Conservation (phyloP, 2,113 vertebrate species). For the Apodemus sylvaticus region DNA sequence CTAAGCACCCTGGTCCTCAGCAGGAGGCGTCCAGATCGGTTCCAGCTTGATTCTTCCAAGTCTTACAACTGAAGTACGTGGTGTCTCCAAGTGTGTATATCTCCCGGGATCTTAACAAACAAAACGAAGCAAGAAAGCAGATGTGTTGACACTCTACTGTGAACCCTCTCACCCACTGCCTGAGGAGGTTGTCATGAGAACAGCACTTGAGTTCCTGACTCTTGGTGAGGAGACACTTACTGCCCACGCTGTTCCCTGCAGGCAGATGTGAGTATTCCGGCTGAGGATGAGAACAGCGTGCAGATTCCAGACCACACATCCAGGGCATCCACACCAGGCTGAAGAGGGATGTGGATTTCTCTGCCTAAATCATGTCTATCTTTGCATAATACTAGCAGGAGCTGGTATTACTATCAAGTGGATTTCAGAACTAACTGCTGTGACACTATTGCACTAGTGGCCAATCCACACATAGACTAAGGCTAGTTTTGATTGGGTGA, state of each 20-base stretch:
- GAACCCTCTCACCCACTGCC: neutral
- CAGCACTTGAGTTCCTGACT: accelerated
- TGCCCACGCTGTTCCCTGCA: neutral
- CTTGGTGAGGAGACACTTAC: too few species aligned
- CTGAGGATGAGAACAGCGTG: neutral
- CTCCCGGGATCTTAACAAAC: neutral
- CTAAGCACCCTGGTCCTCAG: neutral
- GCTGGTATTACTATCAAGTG: neutral
- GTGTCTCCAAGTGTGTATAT: neutral
- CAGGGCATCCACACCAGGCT: neutral
- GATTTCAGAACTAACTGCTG: neutral
- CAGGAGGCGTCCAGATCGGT: neutral
- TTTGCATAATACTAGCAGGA: accelerated
- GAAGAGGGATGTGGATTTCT: too few species aligned
- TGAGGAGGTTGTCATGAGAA: accelerated
- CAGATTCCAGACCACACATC: neutral
- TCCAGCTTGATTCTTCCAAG: neutral
- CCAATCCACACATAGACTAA: accelerated
- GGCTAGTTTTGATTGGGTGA: neutral
- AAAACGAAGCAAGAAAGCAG: neutral
- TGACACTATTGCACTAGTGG: neutral
- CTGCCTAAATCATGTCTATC: accelerated
- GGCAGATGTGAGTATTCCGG: neutral
- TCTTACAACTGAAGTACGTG: neutral
- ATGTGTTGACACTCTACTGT: neutral